Evolutionary conservation across 1,140 invertebrate species (phyloP).

Genomic region (Leucophenga varia): DNA sequence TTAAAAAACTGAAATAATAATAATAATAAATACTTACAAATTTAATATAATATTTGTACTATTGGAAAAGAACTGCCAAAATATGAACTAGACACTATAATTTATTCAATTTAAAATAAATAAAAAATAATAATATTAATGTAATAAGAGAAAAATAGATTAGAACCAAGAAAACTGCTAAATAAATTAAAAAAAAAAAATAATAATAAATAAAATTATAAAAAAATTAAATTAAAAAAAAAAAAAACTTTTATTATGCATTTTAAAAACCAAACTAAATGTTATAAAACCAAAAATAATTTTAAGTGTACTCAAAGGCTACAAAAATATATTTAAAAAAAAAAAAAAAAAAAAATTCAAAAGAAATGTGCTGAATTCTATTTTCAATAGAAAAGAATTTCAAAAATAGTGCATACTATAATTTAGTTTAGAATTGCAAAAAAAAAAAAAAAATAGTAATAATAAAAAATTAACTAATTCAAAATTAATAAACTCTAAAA

Average conservation of each 20-base stretch:
- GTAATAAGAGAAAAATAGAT: too few relatives aligned
- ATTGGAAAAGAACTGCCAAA: slow-evolving; percentile 53
- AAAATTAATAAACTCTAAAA: not conserved
- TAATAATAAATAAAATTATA: slow-evolving; percentile 11
- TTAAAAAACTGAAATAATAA: slow-evolving; percentile 50
- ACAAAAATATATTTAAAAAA: slow-evolving; percentile 21
- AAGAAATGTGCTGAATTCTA: slow-evolving; percentile 26
- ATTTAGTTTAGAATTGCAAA: too few relatives aligned
- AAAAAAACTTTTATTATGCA: slow-evolving; percentile 2
- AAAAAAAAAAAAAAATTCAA: slow-evolving; percentile 26
- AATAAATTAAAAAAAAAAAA: slow-evolving; percentile 20
- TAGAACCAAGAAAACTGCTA: slow-evolving; percentile 19
- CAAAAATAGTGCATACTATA: too few relatives aligned
- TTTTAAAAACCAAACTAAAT: too few relatives aligned
- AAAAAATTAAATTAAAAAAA: slow-evolving; percentile 15
- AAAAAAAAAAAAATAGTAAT: too few relatives aligned
- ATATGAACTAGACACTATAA: slow-evolving; percentile 39
- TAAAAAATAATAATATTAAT: too few relatives aligned
- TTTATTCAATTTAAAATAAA: too few relatives aligned
- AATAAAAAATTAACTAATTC: not conserved
- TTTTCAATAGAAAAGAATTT: slow-evolving; percentile 2
- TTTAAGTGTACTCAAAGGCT: slow-evolving; percentile 27
- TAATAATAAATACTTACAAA: slow-evolving; percentile 28
- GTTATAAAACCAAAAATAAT: too few relatives aligned
- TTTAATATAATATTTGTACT: slow-evolving; percentile 41